phyloP scores from a whole-genome alignment of 2,113 vertebrate genomes.

The Clinocottus analis region DNA sequence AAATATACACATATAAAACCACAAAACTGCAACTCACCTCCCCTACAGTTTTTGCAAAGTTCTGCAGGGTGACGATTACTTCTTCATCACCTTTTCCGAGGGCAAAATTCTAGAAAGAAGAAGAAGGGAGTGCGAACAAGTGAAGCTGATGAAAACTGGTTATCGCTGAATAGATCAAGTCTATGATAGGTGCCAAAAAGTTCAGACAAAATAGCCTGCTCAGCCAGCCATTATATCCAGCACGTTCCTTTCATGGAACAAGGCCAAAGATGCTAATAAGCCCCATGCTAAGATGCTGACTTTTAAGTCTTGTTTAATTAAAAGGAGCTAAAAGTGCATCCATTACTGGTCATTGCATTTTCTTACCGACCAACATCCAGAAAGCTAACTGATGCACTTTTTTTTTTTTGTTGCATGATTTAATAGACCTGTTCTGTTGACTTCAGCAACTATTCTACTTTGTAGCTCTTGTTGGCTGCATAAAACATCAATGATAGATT shows the following conservation, averaged over 20 bases:
- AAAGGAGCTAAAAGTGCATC: conserved; percentile 5
- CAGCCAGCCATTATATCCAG: conserved; percentile 28
- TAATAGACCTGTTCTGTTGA: background rate
- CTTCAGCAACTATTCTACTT: background rate
- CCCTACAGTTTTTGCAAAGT: conserved; percentile 93
- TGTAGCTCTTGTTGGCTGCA: background rate
- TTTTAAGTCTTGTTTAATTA: conserved; percentile 18
- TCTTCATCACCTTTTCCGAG: conserved; percentile 98
- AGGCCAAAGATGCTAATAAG: conserved; percentile 38
- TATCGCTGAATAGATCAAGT: conserved; percentile 11
- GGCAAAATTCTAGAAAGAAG: conserved; percentile 91
- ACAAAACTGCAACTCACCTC: conserved; percentile 86
- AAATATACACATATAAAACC: conserved; percentile 10
- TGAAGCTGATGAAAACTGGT: conserved; percentile 22
- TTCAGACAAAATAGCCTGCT: conserved; percentile 11
- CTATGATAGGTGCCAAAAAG: background rate
- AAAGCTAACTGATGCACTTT: background rate
- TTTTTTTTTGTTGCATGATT: background rate
- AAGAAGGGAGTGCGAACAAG: conserved; percentile 18
- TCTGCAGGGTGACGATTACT: conserved; percentile 92
- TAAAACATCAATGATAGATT: background rate
- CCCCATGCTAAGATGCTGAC: conserved; percentile 8
- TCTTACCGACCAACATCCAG: background rate
- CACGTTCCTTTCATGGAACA: conserved; percentile 24
- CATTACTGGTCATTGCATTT: conserved; percentile 7